These are phyloP conservation scores for Latrodectus elegans DNA, from an alignment of 2,888 invertebrate genomes.

Conservation along the genomic window DNA sequence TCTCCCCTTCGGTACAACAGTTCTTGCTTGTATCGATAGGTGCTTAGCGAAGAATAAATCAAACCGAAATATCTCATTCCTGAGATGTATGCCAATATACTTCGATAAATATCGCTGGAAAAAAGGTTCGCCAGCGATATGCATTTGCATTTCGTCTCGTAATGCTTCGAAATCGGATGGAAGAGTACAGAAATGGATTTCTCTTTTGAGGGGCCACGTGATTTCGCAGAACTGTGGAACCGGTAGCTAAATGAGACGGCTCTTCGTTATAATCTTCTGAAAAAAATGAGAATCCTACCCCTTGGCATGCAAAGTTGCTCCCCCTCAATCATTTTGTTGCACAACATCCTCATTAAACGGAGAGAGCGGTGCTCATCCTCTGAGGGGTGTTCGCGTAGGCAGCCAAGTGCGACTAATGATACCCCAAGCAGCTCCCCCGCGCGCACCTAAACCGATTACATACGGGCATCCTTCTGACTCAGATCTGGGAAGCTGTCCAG, in stretches of 20 bases:
- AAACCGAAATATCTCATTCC: too few relatives aligned
- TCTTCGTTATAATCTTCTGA: neutral
- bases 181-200: too few relatives aligned
- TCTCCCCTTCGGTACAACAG: too few relatives aligned
- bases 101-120: too few relatives aligned
- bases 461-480: slow-evolving; percentile 54
- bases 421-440: slow-evolving; percentile 12
- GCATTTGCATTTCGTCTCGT: too few relatives aligned
- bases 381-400: slow-evolving; percentile 13
- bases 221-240: too few relatives aligned
- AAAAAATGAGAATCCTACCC: neutral
- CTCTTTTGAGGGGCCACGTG: too few relatives aligned
- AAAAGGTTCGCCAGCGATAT: too few relatives aligned
- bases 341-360: slow-evolving; percentile 65
- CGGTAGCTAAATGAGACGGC: neutral
- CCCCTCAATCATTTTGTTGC: slow-evolving; percentile 57
- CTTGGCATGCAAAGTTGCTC: slow-evolving; percentile 7
- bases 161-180: too few relatives aligned
- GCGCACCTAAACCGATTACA: slow-evolving; percentile 63
- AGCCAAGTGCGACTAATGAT: slow-evolving; percentile 66
- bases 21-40: too few relatives aligned
- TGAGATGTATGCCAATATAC: too few relatives aligned
- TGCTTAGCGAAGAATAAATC: too few relatives aligned
- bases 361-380: neutral
- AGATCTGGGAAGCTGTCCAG: slow-evolving; percentile 63